Percentiles rank a stretch among this genome's conserved stretches.
These are phyloP conservation scores for Schizaphis graminum DNA, from an alignment of 2,888 invertebrate genomes.

Conservation along the genomic window DNA sequence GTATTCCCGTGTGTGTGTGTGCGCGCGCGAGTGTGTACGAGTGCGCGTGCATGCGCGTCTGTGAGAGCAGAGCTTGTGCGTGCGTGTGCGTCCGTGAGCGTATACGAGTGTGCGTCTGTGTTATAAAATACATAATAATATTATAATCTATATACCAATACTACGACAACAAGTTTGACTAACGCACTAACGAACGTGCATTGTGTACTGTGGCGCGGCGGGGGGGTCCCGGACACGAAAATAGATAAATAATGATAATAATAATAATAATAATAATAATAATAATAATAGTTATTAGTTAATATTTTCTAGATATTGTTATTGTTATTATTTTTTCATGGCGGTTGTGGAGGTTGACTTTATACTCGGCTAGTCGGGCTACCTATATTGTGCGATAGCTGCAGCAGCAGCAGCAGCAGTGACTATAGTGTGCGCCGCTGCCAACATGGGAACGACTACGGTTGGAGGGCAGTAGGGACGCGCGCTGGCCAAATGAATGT, in stretches of 20 bases:
- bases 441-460: neutral
- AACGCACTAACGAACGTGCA: neutral
- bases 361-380: no score
- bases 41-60: neutral
- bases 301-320: neutral
- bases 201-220: neutral
- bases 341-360: neutral
- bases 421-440: neutral
- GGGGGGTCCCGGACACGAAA: neutral
- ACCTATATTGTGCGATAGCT: neutral
- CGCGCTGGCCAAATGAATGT: neutral
- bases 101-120: neutral
- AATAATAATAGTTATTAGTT: no score
- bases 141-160: conserved; percentile 32
- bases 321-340: conserved; percentile 11
- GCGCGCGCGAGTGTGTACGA: neutral
- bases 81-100: neutral
- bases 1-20: neutral
- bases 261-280: neutral
- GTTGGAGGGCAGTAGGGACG: neutral
- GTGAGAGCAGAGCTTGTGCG: neutral
- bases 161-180: conserved; percentile 18
- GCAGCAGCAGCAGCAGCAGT: neutral
- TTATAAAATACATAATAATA: neutral
- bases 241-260: neutral